Evolutionary conservation across 2,797 vertebrate species (phyloP), one percentile per base, ranked within the genome.

Genomic region (Monodelphis domestica): DNA sequence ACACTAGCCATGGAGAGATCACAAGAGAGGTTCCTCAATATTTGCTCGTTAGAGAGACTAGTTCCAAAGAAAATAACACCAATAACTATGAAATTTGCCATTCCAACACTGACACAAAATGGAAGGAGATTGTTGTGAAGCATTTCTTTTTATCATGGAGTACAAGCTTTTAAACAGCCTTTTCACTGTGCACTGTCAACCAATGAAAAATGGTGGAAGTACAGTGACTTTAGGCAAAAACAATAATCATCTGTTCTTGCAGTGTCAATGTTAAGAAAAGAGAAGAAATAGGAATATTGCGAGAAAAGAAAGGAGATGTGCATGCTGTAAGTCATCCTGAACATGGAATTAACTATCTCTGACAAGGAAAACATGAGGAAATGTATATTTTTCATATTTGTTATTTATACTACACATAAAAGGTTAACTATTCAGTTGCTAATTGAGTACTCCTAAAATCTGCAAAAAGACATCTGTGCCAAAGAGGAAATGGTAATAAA

Each of bases 151-250:
- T 95, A 92, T 89, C 0, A 5, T 89, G 38, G 88, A 95, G 87
- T 33, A 91, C 51, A 63, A 93, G 91, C 54, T 96, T 94, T 97
- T 78, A 92, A 54, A 93, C 0, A 87, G 63, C 12, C 89, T 21
- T 92, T 94, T 90, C 56, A 93, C 30, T 93, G 53, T 6, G 89
- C 59, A 70, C 93, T 91, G 54, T 38, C 95, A 52, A 51, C 30
- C 89, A 93, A n/a, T 91, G 87, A 95, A 96, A 95, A 91, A 95
- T 94, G 88, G 88, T 96, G 87, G 54, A 96, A 96, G 90, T n/a
- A 93, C 4, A 94, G 33, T 94, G 91, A 94, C 92, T 95, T 94
- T 52, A 84, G 56, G 89, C 54, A 59, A 91, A 95, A 95, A 95
- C 5, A 90, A 3, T 87, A 24, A 4, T 45, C 52, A 59, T 95